A percentile compares a stretch with the other conserved stretches of the same genome.
phyloP scores from a whole-genome alignment of 2,113 vertebrate species.

The Calidris pygmaea region DNA sequence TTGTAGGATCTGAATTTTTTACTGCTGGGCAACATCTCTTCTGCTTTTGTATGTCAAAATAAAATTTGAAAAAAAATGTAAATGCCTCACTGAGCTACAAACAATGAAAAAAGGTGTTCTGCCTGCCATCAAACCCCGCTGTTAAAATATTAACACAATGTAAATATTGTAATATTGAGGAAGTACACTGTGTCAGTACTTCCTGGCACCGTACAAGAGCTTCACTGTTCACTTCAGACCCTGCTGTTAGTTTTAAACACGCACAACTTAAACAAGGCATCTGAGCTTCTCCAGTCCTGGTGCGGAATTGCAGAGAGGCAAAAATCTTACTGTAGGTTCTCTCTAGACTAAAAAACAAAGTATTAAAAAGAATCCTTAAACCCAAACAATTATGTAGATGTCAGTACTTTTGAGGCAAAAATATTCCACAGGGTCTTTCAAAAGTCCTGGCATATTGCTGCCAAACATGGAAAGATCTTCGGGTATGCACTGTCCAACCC shows the following conservation, averaged over 20 bases:
- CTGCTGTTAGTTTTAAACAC: constrained; percentile 60
- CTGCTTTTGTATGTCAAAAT: constrained; percentile 19
- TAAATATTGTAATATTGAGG: constrained; percentile 70
- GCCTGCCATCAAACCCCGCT: constrained; percentile 31
- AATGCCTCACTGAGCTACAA: constrained; percentile 10
- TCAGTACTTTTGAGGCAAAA: constrained; percentile 32
- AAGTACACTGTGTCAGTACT: constrained; percentile 68
- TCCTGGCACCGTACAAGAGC: constrained; percentile 59
- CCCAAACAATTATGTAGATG: constrained; percentile 34
- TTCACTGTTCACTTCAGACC: constrained; percentile 59
- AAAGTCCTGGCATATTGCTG: constrained; percentile 10
- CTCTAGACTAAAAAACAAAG: not conserved
- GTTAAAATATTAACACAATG: constrained; percentile 68
- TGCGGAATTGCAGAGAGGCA: not conserved
- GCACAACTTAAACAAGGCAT: constrained; percentile 58
- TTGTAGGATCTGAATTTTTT: not conserved
- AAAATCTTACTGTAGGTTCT: constrained; percentile 13
- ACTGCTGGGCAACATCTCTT: not conserved
- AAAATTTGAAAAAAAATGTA: not conserved
- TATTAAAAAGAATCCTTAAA: constrained; percentile 36
- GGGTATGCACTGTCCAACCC: not conserved
- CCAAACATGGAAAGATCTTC: constrained; percentile 51
- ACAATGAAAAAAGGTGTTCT: constrained; percentile 61
- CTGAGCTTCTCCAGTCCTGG: constrained; percentile 56
- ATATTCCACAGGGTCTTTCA: constrained; percentile 2